Base-by-base conservation (phyloP, 1,140 invertebrate genomes). In the Drosophila nasuta region DNA sequence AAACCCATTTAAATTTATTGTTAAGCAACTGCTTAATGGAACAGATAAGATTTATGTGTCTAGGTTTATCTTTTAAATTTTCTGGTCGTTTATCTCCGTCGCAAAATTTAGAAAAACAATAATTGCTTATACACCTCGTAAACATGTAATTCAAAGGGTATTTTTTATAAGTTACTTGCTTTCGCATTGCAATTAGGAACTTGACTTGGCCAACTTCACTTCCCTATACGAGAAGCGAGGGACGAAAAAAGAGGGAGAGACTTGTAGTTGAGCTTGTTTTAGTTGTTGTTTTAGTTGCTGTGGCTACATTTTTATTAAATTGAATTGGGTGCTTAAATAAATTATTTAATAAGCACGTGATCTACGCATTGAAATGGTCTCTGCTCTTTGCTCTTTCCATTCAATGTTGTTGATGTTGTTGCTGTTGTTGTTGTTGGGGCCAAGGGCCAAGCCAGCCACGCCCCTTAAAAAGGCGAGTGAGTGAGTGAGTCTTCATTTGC, bases 281-380 rank as follows among this genome's bases (percentile, higher is more conserved):
- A 58, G 73, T 57, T 46, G 38, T 63, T 66, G 49, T 70, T 67
- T 48, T 78, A 58, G 79, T 75, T 66, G 60, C 57, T 64, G 65
- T 71, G 60, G 66, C 70, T 81, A 89, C 81, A 83, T 85, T 89
- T 89, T 79, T 89, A 89, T 89, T 89, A 89, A 89, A 85, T 81
- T 81, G 65, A 89, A 89, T 89, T 89, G 87, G 86, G 86, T 90
- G 81, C 86, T 90, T 90, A 90, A 90, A 90, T 90, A 90, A 90
- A 90, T 90, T 90, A 90, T 90, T 90, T 90, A 90, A 90, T 90
- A 90, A 90, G 86, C 86, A 90, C 86, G 49, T 88, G 86, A 89
- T 89, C 81, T 89, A 86, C 77, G 79, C 82, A 82, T 71, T 68
- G 59, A 63, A 69, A 62, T 65, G 46, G 41, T 25, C 41, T 30